Evolutionary conservation across 1,140 invertebrate genomes (phyloP).

Genomic region (Cydia amplana): DNA sequence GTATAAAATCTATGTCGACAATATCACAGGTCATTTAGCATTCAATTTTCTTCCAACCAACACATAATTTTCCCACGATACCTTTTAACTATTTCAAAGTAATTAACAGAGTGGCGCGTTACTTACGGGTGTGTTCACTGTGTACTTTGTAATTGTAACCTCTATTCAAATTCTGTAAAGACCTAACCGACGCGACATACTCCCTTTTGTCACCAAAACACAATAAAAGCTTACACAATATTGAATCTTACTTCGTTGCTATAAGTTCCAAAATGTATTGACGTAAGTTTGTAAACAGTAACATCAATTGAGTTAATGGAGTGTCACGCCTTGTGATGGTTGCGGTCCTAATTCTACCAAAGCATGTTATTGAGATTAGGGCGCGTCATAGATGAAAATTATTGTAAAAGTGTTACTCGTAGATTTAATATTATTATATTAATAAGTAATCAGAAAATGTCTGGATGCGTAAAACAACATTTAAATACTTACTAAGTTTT

Average conservation of each 20-base stretch:
- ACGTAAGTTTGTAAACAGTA: neutral
- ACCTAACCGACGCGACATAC: neutral
- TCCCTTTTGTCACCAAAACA: neutral
- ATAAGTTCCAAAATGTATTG: neutral
- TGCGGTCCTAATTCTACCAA: neutral
- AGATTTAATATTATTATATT: neutral
- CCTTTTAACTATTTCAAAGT: neutral
- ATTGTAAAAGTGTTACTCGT: neutral
- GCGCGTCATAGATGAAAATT: neutral
- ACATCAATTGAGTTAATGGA: neutral
- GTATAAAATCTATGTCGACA: neutral
- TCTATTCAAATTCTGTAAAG: neutral
- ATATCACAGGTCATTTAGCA: neutral
- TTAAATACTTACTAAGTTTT: too few relatives aligned
- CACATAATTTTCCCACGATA: neutral
- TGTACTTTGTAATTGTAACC: neutral
- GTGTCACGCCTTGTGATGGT: constrained; percentile 5
- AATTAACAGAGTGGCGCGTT: neutral
- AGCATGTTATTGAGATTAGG: neutral
- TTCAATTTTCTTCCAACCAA: neutral
- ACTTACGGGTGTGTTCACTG: neutral
- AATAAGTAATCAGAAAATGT: too few relatives aligned
- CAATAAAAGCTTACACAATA: neutral
- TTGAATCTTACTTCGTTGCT: neutral
- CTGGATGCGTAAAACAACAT: too few relatives aligned